Base-by-base conservation (phyloP, 2,888 invertebrate species). In the Leptinotarsa peninsularis region DNA sequence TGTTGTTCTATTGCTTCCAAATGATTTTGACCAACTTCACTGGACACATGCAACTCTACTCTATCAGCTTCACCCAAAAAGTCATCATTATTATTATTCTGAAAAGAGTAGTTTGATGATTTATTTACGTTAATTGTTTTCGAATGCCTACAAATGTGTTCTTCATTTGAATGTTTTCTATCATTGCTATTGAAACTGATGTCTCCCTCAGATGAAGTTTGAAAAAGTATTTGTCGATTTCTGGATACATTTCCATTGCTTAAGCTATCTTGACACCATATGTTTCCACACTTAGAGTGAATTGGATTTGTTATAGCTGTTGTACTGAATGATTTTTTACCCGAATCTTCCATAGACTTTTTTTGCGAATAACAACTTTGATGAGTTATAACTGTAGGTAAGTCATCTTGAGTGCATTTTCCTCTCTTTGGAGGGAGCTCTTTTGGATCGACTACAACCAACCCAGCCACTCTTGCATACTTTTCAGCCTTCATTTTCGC, bases 381-480 rank as follows among this genome's bases (percentile, higher is more conserved):
- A 14, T 76, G 77, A 23, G 79, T 80, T 21, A 81, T 78, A 23
- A 81, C 79, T 72, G 77, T 78, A 4, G 81, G 81, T 43, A 81
- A 49, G 5, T 79, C 74, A 49, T 76, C 66, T 10, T 13, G 58
- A 14, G 27, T 15, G 33, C 60, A 49, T 60, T 52, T 66, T 33
- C 43, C 72, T 23, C 71, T 67, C n/a, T 66, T 56, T 67, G 67
- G 67, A 15, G 79, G 81, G 27, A 81, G 18, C 52, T 81, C 80
- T 78, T 81, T 80, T 2, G 84, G 84, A 72, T 86, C 84, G 52
- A 83, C 81, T 0, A 86, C 73, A 21, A 82, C 77, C 49, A 86
- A 76, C 27, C 87, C 87, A 4, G 85, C 86, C n/a, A 83, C 83
- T 27, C 81, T 80, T 0, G 87, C 87, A 4, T 86, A 86, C 76